Evolutionary conservation across 2,888 invertebrate genomes (phyloP).

Genomic region (Apamea monoglypha): DNA sequence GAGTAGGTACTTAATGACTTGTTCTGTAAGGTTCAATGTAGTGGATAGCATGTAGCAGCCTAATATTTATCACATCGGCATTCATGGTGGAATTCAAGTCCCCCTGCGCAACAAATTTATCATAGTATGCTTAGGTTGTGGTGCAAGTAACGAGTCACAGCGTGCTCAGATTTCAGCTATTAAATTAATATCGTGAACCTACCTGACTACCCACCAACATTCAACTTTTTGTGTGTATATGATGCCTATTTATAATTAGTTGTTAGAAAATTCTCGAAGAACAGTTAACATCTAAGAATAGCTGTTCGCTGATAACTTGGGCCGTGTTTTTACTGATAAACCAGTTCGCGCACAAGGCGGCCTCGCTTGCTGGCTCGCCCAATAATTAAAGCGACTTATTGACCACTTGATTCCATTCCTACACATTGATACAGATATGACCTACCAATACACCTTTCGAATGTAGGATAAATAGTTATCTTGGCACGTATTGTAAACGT

Average conservation of each 20-base stretch:
- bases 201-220: background rate
- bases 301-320: constrained; percentile 75
- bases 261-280: constrained; percentile 25
- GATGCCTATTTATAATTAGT: background rate
- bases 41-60: constrained; percentile 46
- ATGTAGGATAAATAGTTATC: constrained; percentile 74
- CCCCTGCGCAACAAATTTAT: constrained; percentile 68
- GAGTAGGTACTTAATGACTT: background rate
- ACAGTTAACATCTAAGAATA: constrained; percentile 39
- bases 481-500: constrained; percentile 72
- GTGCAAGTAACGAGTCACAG: constrained; percentile 68
- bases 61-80: constrained; percentile 63
- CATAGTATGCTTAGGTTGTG: constrained; percentile 65
- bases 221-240: background rate
- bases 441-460: constrained; percentile 78
- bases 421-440: constrained; percentile 82
- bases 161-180: constrained; percentile 34
- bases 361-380: constrained; percentile 84
- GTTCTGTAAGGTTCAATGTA: constrained; percentile 36
- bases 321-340: constrained; percentile 80
- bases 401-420: constrained; percentile 86
- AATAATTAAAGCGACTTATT: constrained; percentile 88
- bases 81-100: constrained; percentile 67
- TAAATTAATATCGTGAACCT: background rate
- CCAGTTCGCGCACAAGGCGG: constrained; percentile 87